These are phyloP conservation scores for Cyaniris semiargus DNA, from an alignment of 2,888 invertebrate species.

Conservation along the genomic window DNA sequence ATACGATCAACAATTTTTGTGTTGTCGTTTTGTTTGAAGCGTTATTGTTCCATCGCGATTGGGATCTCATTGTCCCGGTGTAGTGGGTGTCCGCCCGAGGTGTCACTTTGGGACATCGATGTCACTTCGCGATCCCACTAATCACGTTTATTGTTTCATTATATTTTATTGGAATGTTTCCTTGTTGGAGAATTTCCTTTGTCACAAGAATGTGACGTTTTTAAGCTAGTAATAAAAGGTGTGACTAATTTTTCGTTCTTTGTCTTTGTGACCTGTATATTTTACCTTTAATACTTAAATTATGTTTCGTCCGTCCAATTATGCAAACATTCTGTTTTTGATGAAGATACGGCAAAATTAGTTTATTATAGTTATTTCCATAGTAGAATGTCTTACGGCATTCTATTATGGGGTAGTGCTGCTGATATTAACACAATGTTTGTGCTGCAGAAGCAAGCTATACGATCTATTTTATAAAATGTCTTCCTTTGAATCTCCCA, in stretches of 20 bases:
- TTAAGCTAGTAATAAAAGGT: neutral
- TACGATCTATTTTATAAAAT: no score
- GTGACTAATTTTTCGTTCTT: neutral
- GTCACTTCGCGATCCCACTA: neutral
- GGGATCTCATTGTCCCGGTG: slow-evolving; percentile 25
- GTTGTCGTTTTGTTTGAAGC: slow-evolving; percentile 22
- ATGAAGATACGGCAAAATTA: no score
- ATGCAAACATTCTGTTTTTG: no score
- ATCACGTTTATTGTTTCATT: neutral
- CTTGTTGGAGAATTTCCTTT: neutral
- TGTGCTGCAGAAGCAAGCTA: no score
- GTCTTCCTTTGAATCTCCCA: no score
- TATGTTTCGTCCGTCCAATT: no score
- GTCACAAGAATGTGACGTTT: neutral
- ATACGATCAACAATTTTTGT: slow-evolving; percentile 23
- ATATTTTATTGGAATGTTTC: neutral
- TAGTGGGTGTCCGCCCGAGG: neutral
- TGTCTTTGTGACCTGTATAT: neutral
- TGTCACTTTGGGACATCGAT: neutral
- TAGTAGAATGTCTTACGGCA: no score
- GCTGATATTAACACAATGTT: no score
- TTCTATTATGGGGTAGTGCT: no score
- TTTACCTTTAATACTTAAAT: neutral
- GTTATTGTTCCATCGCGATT: slow-evolving; percentile 23
- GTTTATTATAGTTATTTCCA: no score